phyloP scores from a whole-genome alignment of 1,140 invertebrate genomes.

The Neodiprion lecontei region DNA sequence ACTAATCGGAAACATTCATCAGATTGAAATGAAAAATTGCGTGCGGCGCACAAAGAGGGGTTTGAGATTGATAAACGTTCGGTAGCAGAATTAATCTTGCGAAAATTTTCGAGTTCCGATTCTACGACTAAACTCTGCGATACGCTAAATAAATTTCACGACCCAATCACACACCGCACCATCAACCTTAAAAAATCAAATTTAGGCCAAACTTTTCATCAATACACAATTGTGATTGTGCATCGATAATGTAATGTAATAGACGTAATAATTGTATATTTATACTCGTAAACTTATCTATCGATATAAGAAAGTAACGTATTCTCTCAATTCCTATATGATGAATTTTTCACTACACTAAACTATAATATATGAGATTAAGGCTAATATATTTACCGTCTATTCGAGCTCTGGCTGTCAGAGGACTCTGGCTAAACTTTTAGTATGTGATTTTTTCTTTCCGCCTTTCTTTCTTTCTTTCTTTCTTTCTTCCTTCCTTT shows the following conservation, averaged over 20 bases:
- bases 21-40: no score
- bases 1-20: no score
- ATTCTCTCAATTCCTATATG: constrained; percentile 56
- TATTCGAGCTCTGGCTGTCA: constrained; percentile 2
- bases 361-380: constrained; percentile 37
- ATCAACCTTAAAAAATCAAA: constrained; percentile 40
- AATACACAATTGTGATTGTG: constrained; percentile 47
- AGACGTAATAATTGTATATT: neutral
- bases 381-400: constrained; percentile 29
- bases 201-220: constrained; percentile 55
- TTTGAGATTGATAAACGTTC: no score
- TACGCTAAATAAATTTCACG: no score
- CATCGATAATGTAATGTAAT: constrained; percentile 43
- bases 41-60: no score
- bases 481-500: constrained; percentile 28
- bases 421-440: neutral
- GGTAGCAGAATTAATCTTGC: no score
- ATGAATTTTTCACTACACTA: neutral
- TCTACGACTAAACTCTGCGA: no score
- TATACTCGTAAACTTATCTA: constrained; percentile 40
- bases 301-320: constrained; percentile 49
- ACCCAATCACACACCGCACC: neutral
- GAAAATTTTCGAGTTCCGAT: no score
- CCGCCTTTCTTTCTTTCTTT: constrained; percentile 19
- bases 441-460: constrained; percentile 16